phyloP scores from a whole-genome alignment of 2,113 vertebrate species.

The Gymnogyps californianus region DNA sequence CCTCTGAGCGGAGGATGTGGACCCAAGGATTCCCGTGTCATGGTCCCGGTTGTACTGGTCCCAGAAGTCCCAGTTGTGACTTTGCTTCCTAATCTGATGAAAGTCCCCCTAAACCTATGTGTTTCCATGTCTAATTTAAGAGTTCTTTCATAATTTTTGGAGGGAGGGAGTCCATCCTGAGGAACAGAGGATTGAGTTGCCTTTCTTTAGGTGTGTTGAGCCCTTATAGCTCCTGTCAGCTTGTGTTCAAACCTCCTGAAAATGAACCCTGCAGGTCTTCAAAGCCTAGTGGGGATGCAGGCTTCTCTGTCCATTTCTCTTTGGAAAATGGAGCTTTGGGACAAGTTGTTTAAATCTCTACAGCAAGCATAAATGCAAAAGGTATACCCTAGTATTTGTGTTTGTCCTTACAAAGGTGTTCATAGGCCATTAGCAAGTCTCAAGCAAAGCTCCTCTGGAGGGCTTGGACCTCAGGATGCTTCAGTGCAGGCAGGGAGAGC shows the following conservation, averaged over 20 bases:
- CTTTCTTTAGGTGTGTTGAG: not conserved
- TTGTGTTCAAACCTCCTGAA: not conserved
- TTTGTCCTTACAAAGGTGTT: not conserved
- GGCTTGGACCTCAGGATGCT: not conserved
- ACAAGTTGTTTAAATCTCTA: not conserved
- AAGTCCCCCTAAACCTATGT: not conserved
- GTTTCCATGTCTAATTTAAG: not conserved
- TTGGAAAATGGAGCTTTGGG: not conserved
- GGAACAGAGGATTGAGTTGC: not conserved
- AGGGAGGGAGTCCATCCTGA: not conserved
- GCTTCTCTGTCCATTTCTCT: not conserved
- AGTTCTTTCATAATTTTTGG: not conserved
- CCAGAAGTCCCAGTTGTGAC: not conserved
- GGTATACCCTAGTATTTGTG: not conserved
- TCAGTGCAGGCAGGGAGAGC: not conserved
- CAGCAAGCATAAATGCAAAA: not conserved
- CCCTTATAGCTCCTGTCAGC: not conserved
- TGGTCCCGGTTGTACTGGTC: not conserved
- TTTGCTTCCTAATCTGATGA: not conserved
- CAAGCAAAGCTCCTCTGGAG: fast-evolving
- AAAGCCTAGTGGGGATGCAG: not conserved
- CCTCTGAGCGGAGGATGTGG: not conserved
- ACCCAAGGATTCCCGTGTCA: not conserved
- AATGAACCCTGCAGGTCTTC: not conserved
- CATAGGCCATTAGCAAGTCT: not conserved